Percentiles rank a stretch among this genome's conserved stretches.
phyloP scores from a whole-genome alignment of 2,888 invertebrate species.

The Laothoe populi region DNA sequence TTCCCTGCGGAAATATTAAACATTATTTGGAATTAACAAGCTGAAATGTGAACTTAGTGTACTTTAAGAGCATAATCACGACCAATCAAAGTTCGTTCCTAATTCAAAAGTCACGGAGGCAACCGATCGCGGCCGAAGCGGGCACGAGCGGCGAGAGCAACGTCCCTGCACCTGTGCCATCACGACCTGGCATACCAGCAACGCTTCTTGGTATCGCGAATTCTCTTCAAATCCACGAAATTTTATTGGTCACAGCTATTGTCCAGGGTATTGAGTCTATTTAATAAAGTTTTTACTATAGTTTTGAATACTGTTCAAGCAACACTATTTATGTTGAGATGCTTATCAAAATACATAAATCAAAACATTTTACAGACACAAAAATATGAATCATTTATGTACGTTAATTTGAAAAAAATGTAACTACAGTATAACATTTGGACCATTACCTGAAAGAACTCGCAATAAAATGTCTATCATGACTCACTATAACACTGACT shows the following conservation, averaged over 20 bases:
- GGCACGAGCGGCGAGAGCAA: constrained; percentile 66
- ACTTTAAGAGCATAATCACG: constrained; percentile 31
- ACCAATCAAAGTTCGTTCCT: constrained; percentile 55
- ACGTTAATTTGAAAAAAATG: neutral
- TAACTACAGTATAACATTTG: neutral
- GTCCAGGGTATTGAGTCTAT: neutral
- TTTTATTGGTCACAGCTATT: constrained; percentile 41
- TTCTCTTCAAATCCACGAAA: constrained; percentile 54
- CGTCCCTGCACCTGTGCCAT: constrained; percentile 72
- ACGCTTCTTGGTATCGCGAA: constrained; percentile 53
- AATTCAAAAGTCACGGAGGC: constrained; percentile 60
- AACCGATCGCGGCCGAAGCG: constrained; percentile 49
- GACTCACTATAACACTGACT: neutral
- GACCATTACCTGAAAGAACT: neutral
- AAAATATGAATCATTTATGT: neutral
- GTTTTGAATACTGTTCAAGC: neutral
- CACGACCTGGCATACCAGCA: constrained; percentile 70
- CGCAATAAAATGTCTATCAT: neutral
- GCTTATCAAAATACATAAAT: neutral
- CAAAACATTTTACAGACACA: neutral
- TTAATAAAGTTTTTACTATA: constrained; percentile 1
- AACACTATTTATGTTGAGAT: neutral
- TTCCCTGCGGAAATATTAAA: neutral
- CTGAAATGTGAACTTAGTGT: constrained; percentile 2
- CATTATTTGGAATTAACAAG: neutral